A percentile compares a stretch with the other conserved stretches of the same genome.
These are phyloP conservation scores for Liopterus haemorrhoidalis DNA, from an alignment of 2,888 invertebrate species.

Conservation along the genomic window DNA sequence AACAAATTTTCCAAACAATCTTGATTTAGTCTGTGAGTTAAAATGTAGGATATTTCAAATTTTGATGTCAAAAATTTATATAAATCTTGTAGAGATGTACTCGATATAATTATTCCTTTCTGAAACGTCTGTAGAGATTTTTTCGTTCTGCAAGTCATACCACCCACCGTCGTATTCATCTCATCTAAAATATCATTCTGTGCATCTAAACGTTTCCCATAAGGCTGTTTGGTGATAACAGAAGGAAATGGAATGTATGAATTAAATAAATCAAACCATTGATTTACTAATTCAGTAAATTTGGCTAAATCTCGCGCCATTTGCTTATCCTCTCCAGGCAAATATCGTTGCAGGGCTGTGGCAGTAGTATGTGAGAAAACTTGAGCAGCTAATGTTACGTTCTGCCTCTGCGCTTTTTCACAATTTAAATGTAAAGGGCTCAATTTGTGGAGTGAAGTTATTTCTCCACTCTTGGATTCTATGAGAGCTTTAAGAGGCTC, in stretches of 20 bases:
- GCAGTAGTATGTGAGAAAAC: slow-evolving; percentile 34
- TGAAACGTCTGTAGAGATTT: slow-evolving; percentile 28
- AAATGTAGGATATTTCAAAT: slow-evolving; percentile 23
- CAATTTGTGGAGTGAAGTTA: slow-evolving; percentile 26
- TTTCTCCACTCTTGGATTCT: slow-evolving; percentile 22
- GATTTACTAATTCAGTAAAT: slow-evolving; percentile 29
- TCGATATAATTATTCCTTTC: slow-evolving; percentile 29
- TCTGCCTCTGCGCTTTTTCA: slow-evolving; percentile 30
- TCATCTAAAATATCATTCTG: slow-evolving; percentile 25
- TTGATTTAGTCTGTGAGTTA: slow-evolving; percentile 32
- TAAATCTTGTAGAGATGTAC: slow-evolving; percentile 23
- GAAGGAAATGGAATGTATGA: slow-evolving; percentile 7
- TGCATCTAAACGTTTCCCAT: slow-evolving; percentile 1
- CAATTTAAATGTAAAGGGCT: slow-evolving; percentile 30
- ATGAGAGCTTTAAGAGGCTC: slow-evolving; percentile 21
- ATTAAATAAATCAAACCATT: slow-evolving; percentile 27
- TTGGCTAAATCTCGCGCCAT: slow-evolving; percentile 24
- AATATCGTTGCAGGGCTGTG: slow-evolving; percentile 31
- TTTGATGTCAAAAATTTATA: slow-evolving; percentile 17
- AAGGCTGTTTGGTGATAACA: slow-evolving; percentile 2
- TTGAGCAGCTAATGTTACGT: slow-evolving; percentile 32
- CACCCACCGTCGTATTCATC: slow-evolving; percentile 22
- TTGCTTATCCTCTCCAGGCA: slow-evolving; percentile 25
- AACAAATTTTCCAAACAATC: slow-evolving; percentile 28
- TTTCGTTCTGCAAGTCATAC: slow-evolving; percentile 29